Evolutionary conservation across 2,888 invertebrate species (phyloP), one percentile per base, ranked within the genome.

Genomic region (Nephrotoma guestfalica): DNA sequence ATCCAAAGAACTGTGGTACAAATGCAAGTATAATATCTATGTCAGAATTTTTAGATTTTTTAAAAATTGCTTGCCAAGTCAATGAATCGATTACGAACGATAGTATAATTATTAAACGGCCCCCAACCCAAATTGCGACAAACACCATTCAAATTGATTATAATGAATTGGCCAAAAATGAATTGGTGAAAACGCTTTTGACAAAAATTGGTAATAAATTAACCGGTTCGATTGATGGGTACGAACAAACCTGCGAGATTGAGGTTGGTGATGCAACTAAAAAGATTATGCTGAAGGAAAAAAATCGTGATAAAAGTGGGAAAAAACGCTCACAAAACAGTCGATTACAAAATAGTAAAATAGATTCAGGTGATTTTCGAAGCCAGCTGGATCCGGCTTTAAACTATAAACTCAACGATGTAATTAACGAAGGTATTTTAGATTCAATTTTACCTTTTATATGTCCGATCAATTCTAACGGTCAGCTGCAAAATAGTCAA

Each of bases 391-490:
- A 91, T 89, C 90, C 90, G 0, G 89, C 89, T 45, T 88, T 92
- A 6, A 89, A 87, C 11, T 89, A 90, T 41, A 91, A 91, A 88
- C 87, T 92, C 43, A 90, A 91, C 87, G 90, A 96, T 92, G 94
- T 96, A 2, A 93, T 97, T 88, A 95, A 95, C 86, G 97, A 97
- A 92, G 97, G 97, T 11, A 93, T 97, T 87, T 91, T 97, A 86
- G 97, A 97, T 91, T 96, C 96, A 0, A 95, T 97, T 87, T 91
- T 97, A 86, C 96, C 97, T 0, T 96, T 96, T 89, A 93, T 97
- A 88, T 94, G 86, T 90, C 93, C 86, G 43, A 85, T 43, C 11
- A 85, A 85, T 43, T 43, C 43, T 4, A 85, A 85, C 18, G 42
- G 4, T 4, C 18, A 85, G 11, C 7, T 43, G 41, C 85, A n/a